These are phyloP conservation scores for Drosophila greeni DNA, from an alignment of 2,888 invertebrate species.

Conservation along the genomic window DNA sequence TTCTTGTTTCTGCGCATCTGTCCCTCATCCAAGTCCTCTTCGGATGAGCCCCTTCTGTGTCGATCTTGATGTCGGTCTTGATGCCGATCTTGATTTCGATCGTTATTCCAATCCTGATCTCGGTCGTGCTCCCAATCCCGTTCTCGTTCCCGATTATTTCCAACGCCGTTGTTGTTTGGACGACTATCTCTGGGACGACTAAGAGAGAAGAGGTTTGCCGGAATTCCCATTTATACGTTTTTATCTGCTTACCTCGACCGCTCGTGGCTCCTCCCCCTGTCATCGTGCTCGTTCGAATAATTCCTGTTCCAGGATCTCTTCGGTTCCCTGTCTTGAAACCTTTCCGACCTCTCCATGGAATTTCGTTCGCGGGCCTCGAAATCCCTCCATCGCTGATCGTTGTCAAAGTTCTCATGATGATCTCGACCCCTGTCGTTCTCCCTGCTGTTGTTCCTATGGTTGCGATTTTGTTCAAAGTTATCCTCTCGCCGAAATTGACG, in stretches of 20 bases:
- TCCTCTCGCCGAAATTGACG: constrained; percentile 53
- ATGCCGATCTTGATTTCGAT: constrained; percentile 32
- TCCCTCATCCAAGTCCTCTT: constrained; percentile 78
- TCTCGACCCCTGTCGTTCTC: constrained; percentile 37
- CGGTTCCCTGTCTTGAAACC: constrained; percentile 8
- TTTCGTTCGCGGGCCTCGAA: constrained; percentile 14
- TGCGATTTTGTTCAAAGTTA: constrained; percentile 45
- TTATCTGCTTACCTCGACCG: constrained; percentile 9
- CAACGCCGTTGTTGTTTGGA: constrained; percentile 1
- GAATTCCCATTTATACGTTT: background rate
- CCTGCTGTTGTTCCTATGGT: constrained; percentile 30
- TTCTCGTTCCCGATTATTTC: constrained; percentile 14
- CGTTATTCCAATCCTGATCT: constrained; percentile 40
- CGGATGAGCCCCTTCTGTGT: constrained; percentile 66
- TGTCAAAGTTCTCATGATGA: constrained; percentile 43
- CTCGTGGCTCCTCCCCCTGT: constrained; percentile 21
- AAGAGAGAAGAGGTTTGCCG: too few relatives aligned
- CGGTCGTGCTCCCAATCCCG: constrained; percentile 41
- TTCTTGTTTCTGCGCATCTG: constrained; percentile 79
- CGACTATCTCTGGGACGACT: constrained; percentile 20
- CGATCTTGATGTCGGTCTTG: constrained; percentile 54
- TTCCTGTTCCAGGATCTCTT: constrained; percentile 26
- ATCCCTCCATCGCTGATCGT: constrained; percentile 29
- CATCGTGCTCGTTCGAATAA: constrained; percentile 11
- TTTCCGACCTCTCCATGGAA: constrained; percentile 18